Evolutionary conservation across 1,140 invertebrate genomes (phyloP), one percentile per base, ranked within the genome.

Genomic region (Lordiphosa mommai): DNA sequence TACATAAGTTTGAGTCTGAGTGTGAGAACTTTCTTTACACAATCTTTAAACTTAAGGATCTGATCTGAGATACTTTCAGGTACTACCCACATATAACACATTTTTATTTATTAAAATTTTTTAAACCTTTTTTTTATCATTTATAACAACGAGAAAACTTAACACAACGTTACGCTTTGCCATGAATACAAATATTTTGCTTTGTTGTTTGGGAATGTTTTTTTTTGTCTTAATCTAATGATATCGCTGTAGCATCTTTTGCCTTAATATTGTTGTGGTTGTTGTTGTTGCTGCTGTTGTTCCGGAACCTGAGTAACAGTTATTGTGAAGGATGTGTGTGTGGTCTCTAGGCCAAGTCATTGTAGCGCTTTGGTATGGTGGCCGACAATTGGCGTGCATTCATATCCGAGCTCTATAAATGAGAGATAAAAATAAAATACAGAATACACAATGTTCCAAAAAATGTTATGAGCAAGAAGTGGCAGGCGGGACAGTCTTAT

Each of bases 391-490:
- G 87, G 10, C 87, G 61, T 38, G 87, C 71, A 72, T 86, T 88
- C 87, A 88, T 88, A 57, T 87, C 84, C 12, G 87, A 88, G 58
- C 80, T 88, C 87, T 88, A 65, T 9, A 88, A 87, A 44, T 40
- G 17, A 60, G 41, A 68, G 29, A 33, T 38, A 29, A 0, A 16
- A 23, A 20, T 10, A 66, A 33, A 36, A 47, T 37, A 20, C 10
- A 20, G 14, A 16, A 20, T 32, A 27, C 12, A 14, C 34, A 30
- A 34, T 13, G n/a, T 10, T 23, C 20, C 4, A 5, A 23, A 5
- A 23, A 23, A 23, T 29, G 5, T 5, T 6, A 8, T n/a, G 14
- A 23, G 5, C 20, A 48, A 38, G 23, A 48, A 38, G 23, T 14
- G 5, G 41, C 57, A 59, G n/a, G n/a, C n/a, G n/a, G 30, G 36